Conservation (phyloP, 2,113 vertebrate genomes). For the Lutjanus erythropterus region DNA sequence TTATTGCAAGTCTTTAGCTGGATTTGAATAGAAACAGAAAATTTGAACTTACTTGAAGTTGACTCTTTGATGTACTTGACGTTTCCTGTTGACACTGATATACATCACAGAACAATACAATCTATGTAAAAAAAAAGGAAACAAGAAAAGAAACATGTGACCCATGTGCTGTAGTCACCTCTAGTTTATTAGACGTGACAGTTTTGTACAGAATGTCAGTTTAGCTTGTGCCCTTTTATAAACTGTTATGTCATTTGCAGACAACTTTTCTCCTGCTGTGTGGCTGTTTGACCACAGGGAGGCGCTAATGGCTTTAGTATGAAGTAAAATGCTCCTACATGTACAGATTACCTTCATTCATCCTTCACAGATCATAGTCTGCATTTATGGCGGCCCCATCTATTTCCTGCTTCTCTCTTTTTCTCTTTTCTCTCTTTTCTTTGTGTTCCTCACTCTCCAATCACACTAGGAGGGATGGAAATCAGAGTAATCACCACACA, state of each 20-base stretch:
- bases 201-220: conserved; percentile 33
- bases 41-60: background rate
- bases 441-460: background rate
- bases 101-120: conserved; percentile 7
- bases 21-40: conserved; percentile 21
- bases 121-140: background rate
- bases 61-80: conserved; percentile 21
- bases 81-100: conserved; percentile 22
- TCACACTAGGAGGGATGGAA: background rate
- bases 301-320: conserved; percentile 59
- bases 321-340: conserved; percentile 47
- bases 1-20: background rate
- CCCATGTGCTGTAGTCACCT: background rate
- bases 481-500: conserved; percentile 9
- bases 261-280: conserved; percentile 35
- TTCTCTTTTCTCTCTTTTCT: background rate
- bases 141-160: background rate
- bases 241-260: background rate
- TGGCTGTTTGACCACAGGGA: conserved; percentile 60
- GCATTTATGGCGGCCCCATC: conserved; percentile 2
- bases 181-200: background rate
- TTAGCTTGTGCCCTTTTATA: conserved; percentile 18
- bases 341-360: conserved; percentile 53
- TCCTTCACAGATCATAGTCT: conserved; percentile 52
- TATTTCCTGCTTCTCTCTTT: background rate